Evolutionary conservation across 2,113 vertebrate species (phyloP).

Genomic region (Vireo altiloquus): DNA sequence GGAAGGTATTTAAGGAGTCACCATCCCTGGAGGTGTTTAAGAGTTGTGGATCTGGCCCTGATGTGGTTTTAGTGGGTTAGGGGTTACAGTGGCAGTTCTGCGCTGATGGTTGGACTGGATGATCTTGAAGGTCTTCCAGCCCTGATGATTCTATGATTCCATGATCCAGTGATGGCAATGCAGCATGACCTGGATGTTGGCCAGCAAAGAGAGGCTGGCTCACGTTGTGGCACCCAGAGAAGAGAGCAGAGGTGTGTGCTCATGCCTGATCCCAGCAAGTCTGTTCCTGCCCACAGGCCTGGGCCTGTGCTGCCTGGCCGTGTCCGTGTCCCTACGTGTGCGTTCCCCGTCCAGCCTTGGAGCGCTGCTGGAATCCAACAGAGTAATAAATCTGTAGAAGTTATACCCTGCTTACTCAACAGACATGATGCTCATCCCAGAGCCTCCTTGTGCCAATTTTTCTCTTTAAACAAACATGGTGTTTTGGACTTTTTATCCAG

Average conservation of each 20-base stretch:
- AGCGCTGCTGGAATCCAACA: background rate
- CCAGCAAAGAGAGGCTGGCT: background rate
- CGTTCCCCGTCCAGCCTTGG: background rate
- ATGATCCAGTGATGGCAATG: background rate
- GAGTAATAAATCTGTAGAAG: background rate
- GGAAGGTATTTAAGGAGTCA: background rate
- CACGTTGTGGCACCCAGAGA: accelerated
- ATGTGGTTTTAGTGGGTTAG: background rate
- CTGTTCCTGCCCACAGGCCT: background rate
- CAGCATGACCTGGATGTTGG: background rate
- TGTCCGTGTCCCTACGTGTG: background rate
- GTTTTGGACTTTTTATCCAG: background rate
- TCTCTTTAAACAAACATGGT: background rate
- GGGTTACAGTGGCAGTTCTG: background rate
- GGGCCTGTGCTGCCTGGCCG: background rate
- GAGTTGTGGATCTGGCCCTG: background rate
- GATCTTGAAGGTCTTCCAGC: background rate
- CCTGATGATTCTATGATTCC: background rate
- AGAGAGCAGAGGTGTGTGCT: background rate
- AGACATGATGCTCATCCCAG: background rate
- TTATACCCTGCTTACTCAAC: background rate
- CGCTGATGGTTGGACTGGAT: background rate
- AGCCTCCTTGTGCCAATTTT: background rate
- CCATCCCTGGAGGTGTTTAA: background rate
- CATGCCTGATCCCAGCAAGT: background rate